Percentiles rank a stretch among this genome's conserved stretches.
These are phyloP conservation scores for Arctocebus calabarensis DNA, from an alignment of 2,797 vertebrate species.

Conservation along the genomic window DNA sequence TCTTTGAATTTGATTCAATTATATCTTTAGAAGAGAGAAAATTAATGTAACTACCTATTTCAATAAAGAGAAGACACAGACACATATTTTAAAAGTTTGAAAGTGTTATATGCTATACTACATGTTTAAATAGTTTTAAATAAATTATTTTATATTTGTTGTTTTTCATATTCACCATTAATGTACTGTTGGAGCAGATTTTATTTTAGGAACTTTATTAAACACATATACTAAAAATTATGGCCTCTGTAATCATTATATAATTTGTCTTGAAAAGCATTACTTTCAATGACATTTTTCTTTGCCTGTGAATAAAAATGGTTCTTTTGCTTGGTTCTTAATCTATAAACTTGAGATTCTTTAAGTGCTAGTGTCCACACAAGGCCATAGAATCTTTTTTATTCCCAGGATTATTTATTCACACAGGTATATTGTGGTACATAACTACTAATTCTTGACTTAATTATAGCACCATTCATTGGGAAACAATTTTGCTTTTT, in stretches of 20 bases:
- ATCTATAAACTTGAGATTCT: not conserved
- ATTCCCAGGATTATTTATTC: slow-evolving; percentile 42
- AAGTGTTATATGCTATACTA: not conserved
- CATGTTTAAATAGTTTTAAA: not conserved
- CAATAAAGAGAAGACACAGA: not conserved
- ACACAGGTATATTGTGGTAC: not conserved
- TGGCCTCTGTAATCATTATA: slow-evolving; percentile 74
- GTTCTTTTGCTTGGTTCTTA: slow-evolving; percentile 28
- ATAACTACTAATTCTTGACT: slow-evolving; percentile 47
- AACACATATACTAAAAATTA: slow-evolving; percentile 53
- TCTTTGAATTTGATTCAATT: slow-evolving; percentile 21
- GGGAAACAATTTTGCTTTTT: not conserved
- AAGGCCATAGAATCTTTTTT: slow-evolving; percentile 28
- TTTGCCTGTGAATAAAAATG: not conserved
- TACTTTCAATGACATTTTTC: slow-evolving; percentile 50
- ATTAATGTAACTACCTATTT: not conserved
- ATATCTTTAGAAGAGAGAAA: not conserved
- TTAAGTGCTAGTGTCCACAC: not conserved
- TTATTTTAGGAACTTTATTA: slow-evolving; percentile 50
- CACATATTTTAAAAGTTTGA: slow-evolving; percentile 39
- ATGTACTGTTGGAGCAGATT: not conserved
- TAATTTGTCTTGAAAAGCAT: slow-evolving; percentile 66
- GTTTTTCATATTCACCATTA: slow-evolving; percentile 72
- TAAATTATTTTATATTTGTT: slow-evolving; percentile 44
- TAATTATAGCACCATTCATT: slow-evolving; percentile 19